Evolutionary conservation across 1,140 invertebrate genomes (phyloP), one percentile per base, ranked within the genome.

Genomic region (Drosophila hydei): DNA sequence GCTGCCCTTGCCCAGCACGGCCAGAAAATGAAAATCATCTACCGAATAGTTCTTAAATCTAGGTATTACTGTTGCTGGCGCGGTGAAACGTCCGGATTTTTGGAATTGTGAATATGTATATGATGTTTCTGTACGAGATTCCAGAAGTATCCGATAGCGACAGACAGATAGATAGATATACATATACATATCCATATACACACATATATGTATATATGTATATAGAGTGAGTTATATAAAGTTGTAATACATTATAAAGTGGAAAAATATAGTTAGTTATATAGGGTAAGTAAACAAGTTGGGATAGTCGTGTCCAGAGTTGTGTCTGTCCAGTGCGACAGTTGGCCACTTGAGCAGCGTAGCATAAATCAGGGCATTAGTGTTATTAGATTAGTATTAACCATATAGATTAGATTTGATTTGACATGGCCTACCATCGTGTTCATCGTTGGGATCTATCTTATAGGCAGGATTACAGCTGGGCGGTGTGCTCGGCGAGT

Each of bases 1-100:
- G 87, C 97, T 98, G 64, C 98, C 98, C 93, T 98, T 99, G 36
- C 98, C 98, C 3, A 99, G 93, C 14, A 99, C 97, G 93, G 98
- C 98, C 48, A 99, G 94, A 92, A 99, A 98, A 89, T 96, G 95
- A 92, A 99, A 99, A 91, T 99, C 97, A 77, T 97, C 95, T 48
- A 98, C 94, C 12, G 94, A 94, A 89, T 98, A 98, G 91, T 97
- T 97, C 80, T 96, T 94, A 93, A 97, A 98, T 78, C 96, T 94
- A 43, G 97, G 96, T 77, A 97, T 94, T 56, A 95, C 95, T 33
- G 96, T 96, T 33, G 96, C 96, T 11, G 96, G 96, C 23, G 96
- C 95, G 12, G 95, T 96, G 84, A 96, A 95, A 43, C 95, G 93
- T 43, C 96, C 95, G 72, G 95, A 95, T 80, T 93, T 94, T 76